Conservation (phyloP, 2,113 vertebrate species). For the Cinclus mexicanus region DNA sequence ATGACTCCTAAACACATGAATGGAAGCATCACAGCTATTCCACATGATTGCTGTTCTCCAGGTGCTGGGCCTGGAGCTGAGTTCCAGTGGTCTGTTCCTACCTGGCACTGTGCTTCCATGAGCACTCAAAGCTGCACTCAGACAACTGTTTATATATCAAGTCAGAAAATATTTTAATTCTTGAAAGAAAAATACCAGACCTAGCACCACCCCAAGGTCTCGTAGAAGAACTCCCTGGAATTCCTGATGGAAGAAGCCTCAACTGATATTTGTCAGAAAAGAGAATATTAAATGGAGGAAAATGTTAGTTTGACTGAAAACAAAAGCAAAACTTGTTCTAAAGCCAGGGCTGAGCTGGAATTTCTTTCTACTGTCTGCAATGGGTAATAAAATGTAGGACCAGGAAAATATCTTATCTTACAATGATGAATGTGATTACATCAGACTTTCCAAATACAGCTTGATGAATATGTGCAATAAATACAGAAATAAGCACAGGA, state of each 20-base stretch:
- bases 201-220: neutral
- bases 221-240: neutral
- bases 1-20: neutral
- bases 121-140: neutral
- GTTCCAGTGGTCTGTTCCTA: neutral
- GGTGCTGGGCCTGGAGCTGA: neutral
- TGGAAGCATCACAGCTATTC: neutral
- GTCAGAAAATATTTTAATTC: neutral
- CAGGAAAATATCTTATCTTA: neutral
- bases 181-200: neutral
- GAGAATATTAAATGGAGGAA: neutral
- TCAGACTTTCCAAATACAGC: neutral
- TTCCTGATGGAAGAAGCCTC: neutral
- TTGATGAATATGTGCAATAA: neutral
- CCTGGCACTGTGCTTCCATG: neutral
- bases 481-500: neutral
- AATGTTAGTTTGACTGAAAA: neutral
- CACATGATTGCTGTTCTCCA: neutral
- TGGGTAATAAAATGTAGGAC: neutral
- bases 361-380: neutral
- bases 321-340: neutral
- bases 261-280: neutral
- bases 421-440: neutral
- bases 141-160: neutral
- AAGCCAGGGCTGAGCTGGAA: neutral